phyloP scores from a whole-genome alignment of 2,797 vertebrate genomes.

The Sphaeramia orbicularis region DNA sequence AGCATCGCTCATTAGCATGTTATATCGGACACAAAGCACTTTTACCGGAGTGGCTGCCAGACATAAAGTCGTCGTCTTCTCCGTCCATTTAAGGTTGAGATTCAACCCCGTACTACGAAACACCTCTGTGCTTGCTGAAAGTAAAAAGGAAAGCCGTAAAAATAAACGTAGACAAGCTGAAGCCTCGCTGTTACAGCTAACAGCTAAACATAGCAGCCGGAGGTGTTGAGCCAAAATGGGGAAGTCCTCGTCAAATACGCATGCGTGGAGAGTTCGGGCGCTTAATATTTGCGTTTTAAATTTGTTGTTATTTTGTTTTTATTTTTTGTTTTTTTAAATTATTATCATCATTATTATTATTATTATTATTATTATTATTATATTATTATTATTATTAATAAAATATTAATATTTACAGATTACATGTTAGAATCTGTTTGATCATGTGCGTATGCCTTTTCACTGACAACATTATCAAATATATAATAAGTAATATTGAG shows the following conservation, averaged over 20 bases:
- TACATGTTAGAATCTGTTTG: too few relatives aligned
- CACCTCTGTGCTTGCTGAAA: rapidly evolving
- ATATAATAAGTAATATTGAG: too few relatives aligned
- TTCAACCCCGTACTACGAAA: background rate
- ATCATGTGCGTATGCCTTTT: too few relatives aligned
- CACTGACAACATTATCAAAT: too few relatives aligned
- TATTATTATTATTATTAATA: too few relatives aligned
- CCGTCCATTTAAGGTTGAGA: constrained; percentile 74
- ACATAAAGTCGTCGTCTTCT: constrained; percentile 82
- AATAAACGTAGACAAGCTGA: background rate
- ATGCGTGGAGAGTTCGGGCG: constrained; percentile 39
- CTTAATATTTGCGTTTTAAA: constrained; percentile 2
- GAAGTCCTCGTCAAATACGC: constrained; percentile 24
- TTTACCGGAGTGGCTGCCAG: constrained; percentile 80
- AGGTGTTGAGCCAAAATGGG: constrained; percentile 63
- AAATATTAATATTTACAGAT: too few relatives aligned
- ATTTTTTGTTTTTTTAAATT: too few relatives aligned
- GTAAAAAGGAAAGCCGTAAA: background rate
- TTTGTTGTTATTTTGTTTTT: background rate
- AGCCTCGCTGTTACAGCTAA: background rate
- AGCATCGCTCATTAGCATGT: background rate
- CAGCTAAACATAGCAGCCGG: constrained; percentile 1
- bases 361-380: too few relatives aligned
- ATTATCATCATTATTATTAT: too few relatives aligned
- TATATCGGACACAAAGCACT: constrained; percentile 54